Percentiles rank a stretch among this genome's conserved stretches.
These are phyloP conservation scores for Anthopleura sola DNA, from an alignment of 64 coral and sea anemone species.

Conservation along the genomic window DNA sequence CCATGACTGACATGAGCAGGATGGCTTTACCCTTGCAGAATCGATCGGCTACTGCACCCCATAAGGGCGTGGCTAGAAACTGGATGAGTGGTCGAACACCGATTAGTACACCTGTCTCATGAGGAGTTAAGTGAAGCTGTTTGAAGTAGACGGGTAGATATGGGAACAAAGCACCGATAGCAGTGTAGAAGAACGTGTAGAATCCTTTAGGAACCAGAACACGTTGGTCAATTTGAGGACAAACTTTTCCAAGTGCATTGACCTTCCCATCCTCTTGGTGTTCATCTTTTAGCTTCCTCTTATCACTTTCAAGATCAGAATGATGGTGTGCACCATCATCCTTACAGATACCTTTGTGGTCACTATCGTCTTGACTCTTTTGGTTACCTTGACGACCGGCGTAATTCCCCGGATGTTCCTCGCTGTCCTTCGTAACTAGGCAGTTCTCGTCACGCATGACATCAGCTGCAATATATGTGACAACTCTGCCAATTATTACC, in stretches of 20 bases:
- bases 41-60: conserved; percentile 83
- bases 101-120: conserved; percentile 81
- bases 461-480: background rate
- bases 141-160: conserved; percentile 94
- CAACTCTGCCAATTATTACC: background rate
- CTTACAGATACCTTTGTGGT: background rate
- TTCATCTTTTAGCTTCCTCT: background rate
- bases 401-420: background rate
- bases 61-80: conserved; percentile 77
- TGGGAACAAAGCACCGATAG: conserved; percentile 86
- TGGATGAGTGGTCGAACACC: conserved; percentile 87
- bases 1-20: conserved; percentile 75
- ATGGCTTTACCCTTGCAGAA: conserved; percentile 75
- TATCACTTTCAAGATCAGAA: background rate
- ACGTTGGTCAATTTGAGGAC: conserved; percentile 22
- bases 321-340: background rate
- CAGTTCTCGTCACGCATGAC: background rate
- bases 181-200: conserved; percentile 91
- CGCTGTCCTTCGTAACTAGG: background rate
- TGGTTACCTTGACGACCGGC: background rate
- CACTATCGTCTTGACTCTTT: background rate
- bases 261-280: background rate
- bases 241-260: background rate
- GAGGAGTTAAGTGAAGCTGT: conserved; percentile 68
- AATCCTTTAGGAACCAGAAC: conserved; percentile 69